These are phyloP conservation scores for Donacobius atricapilla DNA, from an alignment of 2,113 vertebrate species.

Conservation along the genomic window DNA sequence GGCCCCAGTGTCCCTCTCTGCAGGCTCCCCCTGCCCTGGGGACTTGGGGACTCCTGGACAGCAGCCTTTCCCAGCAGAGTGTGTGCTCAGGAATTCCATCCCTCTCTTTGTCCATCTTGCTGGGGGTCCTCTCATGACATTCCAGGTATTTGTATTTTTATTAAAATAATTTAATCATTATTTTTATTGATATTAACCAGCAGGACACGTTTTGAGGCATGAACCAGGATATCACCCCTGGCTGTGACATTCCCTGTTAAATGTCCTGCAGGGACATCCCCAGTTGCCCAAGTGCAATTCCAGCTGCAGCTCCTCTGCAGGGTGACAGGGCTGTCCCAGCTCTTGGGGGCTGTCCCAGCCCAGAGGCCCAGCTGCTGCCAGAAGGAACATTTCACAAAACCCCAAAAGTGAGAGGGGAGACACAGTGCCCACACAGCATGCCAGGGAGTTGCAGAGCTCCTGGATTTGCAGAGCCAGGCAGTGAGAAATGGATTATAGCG, in stretches of 20 bases:
- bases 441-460: neutral
- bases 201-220: neutral
- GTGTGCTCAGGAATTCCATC: neutral
- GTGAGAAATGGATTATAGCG: accelerated
- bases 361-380: neutral
- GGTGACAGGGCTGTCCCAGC: neutral
- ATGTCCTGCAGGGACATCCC: no score
- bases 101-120: neutral
- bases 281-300: neutral
- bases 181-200: neutral
- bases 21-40: neutral
- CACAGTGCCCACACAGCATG: accelerated
- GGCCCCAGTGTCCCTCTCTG: neutral
- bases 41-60: neutral
- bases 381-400: neutral
- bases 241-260: neutral
- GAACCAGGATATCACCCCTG: neutral
- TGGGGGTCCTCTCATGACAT: neutral
- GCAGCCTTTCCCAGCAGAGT: neutral
- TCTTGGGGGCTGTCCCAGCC: neutral
- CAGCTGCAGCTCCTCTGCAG: neutral
- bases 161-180: neutral
- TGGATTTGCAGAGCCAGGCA: neutral
- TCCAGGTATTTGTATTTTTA: neutral
- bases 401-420: no score